These are phyloP conservation scores for Phaonia tiefii DNA, from an alignment of 2,888 invertebrate species.

Conservation along the genomic window DNA sequence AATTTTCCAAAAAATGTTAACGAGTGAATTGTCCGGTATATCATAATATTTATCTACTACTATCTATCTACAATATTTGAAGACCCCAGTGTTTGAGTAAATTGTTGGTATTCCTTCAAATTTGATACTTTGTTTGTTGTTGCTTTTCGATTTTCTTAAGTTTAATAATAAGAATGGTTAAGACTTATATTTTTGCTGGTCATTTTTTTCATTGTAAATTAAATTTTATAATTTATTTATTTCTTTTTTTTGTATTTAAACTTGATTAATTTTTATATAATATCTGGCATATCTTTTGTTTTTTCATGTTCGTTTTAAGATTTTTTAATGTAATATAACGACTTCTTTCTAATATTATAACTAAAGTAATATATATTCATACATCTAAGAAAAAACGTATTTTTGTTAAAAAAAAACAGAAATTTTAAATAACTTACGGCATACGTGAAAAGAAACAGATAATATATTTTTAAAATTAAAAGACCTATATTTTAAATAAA, in stretches of 20 bases:
- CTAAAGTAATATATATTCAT: background rate
- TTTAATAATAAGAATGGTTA: background rate
- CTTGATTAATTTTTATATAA: background rate
- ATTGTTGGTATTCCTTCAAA: background rate
- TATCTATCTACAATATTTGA: background rate
- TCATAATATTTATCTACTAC: background rate
- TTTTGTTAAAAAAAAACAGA: slow-evolving; percentile 2
- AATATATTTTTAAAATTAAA: slow-evolving; percentile 14
- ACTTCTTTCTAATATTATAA: background rate
- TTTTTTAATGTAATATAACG: background rate
- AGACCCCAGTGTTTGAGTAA: slow-evolving; percentile 1
- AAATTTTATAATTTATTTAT: background rate
- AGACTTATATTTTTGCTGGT: slow-evolving; percentile 21
- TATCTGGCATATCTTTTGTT: background rate
- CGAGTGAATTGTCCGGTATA: background rate
- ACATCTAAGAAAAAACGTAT: background rate
- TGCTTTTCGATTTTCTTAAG: background rate
- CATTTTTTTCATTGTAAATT: slow-evolving; percentile 8
- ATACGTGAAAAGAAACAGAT: background rate
- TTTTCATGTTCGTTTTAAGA: background rate
- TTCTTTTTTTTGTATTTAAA: background rate
- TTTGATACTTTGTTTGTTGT: background rate
- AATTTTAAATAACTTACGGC: background rate
- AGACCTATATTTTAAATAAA: slow-evolving; percentile 18
- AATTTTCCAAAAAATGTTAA: background rate